These are phyloP conservation scores for Dinomys branickii DNA, from an alignment of 2,113 vertebrate species.

Conservation along the genomic window DNA sequence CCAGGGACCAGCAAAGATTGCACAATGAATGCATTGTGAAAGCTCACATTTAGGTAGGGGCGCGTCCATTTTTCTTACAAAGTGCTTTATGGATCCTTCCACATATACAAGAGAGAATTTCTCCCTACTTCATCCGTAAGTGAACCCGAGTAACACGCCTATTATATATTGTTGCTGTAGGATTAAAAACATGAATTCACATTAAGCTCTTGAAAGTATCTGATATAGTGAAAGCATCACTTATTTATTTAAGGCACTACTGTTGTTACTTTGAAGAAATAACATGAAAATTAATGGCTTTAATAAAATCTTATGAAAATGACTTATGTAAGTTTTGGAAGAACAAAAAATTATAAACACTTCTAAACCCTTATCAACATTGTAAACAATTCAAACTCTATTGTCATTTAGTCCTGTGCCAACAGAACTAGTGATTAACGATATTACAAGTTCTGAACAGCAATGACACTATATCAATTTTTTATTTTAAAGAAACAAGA, in stretches of 20 bases:
- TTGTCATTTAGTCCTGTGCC: background rate
- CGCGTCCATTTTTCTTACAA: background rate
- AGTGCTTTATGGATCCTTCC: background rate
- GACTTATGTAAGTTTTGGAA: background rate
- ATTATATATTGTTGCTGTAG: background rate
- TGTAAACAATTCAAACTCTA: background rate
- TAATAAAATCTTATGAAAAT: background rate
- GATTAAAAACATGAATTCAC: background rate
- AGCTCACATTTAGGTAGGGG: background rate
- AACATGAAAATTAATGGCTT: background rate
- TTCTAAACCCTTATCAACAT: background rate
- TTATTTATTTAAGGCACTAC: background rate
- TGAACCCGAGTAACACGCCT: background rate
- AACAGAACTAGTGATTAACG: background rate
- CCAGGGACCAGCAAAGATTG: background rate
- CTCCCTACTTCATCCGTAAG: background rate
- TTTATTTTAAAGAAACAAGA: no score
- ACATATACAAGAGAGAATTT: background rate
- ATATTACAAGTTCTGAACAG: background rate
- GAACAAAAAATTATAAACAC: background rate
- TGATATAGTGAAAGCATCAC: background rate
- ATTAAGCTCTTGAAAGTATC: background rate
- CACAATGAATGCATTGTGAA: background rate
- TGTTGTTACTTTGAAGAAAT: constrained; percentile 3
- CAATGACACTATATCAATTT: background rate